Evolutionary conservation across 1,140 invertebrate genomes (phyloP).

Genomic region (Ectropis grisescens): DNA sequence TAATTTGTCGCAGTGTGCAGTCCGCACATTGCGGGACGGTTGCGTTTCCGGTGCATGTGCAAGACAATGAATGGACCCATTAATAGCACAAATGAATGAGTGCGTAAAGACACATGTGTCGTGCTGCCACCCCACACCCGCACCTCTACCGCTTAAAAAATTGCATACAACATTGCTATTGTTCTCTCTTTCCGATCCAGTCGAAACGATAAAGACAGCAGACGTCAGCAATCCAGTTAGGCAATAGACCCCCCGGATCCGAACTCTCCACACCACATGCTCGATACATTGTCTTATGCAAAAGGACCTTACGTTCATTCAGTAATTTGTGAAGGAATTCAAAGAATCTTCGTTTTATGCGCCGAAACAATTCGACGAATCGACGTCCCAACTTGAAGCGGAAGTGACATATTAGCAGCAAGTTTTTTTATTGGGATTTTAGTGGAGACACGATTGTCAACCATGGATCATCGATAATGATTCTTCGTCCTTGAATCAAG

Average conservation of each 20-base stretch:
- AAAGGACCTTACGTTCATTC: slow-evolving; percentile 43
- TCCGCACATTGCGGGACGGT: slow-evolving; percentile 13
- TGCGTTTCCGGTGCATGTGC: slow-evolving; percentile 58
- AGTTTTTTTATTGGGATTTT: neutral
- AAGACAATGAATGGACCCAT: slow-evolving; percentile 64
- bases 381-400: neutral
- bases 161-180: too few species aligned
- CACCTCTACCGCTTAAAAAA: too few species aligned
- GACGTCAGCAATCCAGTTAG: too few species aligned
- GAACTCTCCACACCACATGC: too few species aligned
- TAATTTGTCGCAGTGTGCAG: slow-evolving; percentile 40
- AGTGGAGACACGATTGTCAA: neutral
- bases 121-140: slow-evolving; percentile 29
- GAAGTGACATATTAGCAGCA: neutral
- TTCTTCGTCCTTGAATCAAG: too few species aligned
- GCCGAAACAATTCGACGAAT: slow-evolving; percentile 20
- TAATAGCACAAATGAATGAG: slow-evolving; percentile 62
- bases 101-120: slow-evolving; percentile 54
- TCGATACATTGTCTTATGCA: slow-evolving; percentile 48
- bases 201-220: too few species aligned
- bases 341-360: slow-evolving; percentile 31
- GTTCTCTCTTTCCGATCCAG: too few species aligned
- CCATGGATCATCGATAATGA: too few species aligned
- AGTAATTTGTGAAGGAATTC: slow-evolving; percentile 31
- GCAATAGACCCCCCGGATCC: too few species aligned